phyloP scores from a whole-genome alignment of 2,113 vertebrate species.

The Lichenostomus cassidix region DNA sequence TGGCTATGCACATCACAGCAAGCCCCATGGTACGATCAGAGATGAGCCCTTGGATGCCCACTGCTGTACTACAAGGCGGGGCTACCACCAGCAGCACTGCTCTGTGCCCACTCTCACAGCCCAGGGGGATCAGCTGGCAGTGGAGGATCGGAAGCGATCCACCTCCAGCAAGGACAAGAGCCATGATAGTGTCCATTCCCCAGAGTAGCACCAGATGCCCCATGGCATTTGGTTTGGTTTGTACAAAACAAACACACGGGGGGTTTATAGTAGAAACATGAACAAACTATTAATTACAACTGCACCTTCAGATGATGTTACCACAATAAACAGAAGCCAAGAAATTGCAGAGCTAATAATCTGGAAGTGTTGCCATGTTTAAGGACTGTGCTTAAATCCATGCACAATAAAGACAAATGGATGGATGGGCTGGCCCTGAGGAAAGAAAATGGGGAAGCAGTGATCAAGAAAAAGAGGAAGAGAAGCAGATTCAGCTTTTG shows the following conservation, averaged over 20 bases:
- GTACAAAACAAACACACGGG: not conserved
- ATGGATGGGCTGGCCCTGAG: not conserved
- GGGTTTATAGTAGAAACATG: not conserved
- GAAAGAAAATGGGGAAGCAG: not conserved
- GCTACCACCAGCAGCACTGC: not conserved
- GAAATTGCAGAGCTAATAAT: constrained; percentile 28
- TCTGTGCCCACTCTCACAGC: not conserved
- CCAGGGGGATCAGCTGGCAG: not conserved
- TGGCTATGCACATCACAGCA: not conserved
- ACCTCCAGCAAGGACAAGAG: not conserved
- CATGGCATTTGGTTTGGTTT: not conserved
- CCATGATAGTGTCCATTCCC: fast-evolving
- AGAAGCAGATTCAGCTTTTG: not conserved
- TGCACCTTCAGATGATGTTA: constrained; percentile 11
- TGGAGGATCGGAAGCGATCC: not conserved
- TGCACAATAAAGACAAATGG: not conserved
- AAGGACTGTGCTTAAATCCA: not conserved
- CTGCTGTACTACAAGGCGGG: fast-evolving
- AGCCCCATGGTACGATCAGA: not conserved
- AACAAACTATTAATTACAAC: not conserved
- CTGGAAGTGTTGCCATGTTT: not conserved
- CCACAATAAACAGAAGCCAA: not conserved
- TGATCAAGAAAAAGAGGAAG: not conserved
- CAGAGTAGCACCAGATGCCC: not conserved
- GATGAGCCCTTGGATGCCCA: not conserved